Percentiles rank a stretch among this genome's conserved stretches.
phyloP scores from a whole-genome alignment of 1,140 invertebrate species.

The Parasteatoda tepidariorum region DNA sequence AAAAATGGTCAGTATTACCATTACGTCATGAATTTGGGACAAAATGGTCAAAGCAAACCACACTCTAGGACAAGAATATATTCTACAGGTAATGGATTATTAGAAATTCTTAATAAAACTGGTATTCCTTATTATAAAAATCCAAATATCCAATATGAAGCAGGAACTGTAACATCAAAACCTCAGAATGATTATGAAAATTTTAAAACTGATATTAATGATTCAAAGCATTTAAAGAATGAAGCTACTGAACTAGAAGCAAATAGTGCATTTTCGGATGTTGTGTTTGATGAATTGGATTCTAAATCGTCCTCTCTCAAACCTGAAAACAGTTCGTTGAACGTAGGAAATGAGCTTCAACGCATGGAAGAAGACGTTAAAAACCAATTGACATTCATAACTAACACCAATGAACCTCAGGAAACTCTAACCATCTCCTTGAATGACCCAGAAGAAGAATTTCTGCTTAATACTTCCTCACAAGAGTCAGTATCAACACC shows the following conservation, averaged over 20 bases:
- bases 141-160: not conserved
- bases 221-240: not conserved
- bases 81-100: slow-evolving; percentile 5
- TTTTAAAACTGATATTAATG: not conserved
- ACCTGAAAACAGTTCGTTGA: no score
- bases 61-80: not conserved
- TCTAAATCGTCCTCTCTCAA: not conserved
- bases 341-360: no score
- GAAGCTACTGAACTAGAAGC: not conserved
- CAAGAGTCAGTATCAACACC: no score
- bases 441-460: no score
- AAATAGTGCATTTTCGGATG: not conserved
- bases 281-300: not conserved
- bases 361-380: no score
- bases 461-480: no score
- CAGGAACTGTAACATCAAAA: not conserved
- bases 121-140: not conserved
- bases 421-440: no score
- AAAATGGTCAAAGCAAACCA: not conserved
- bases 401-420: no score
- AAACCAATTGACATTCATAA: no score
- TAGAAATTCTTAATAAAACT: slow-evolving; percentile 19
- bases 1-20: slow-evolving; percentile 39
- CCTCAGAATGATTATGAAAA: not conserved
- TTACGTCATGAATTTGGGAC: slow-evolving; percentile 29